A percentile compares a stretch with the other conserved stretches of the same genome.
phyloP scores from a whole-genome alignment of 1,140 invertebrate species.

The Trypoxylus dichotomus region DNA sequence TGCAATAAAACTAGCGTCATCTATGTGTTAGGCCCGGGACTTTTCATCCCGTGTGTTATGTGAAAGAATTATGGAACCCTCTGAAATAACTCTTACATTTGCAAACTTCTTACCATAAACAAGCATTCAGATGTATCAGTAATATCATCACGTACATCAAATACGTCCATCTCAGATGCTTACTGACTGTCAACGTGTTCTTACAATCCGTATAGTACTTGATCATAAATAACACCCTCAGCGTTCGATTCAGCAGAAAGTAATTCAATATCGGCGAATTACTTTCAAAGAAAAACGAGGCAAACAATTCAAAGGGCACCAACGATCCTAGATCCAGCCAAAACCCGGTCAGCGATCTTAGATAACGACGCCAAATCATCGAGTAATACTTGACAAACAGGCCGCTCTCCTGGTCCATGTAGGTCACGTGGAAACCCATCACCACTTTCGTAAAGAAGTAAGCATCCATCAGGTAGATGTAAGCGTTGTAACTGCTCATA shows the following conservation, averaged over 20 bases:
- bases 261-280: not conserved
- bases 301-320: not conserved
- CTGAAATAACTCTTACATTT: too few relatives aligned
- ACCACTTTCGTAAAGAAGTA: not conserved
- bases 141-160: conserved; percentile 20
- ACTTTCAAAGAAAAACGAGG: not conserved
- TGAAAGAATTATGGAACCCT: too few relatives aligned
- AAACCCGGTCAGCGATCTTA: conserved; percentile 4
- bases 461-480: not conserved
- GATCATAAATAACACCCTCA: conserved; percentile 33
- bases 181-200: conserved; percentile 7
- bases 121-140: conserved; percentile 7
- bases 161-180: not conserved
- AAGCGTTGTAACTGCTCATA: not conserved
- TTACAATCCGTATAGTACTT: conserved; percentile 27
- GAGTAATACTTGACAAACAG: not conserved
- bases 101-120: not conserved
- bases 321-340: not conserved
- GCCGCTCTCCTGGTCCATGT: not conserved
- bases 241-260: conserved; percentile 22
- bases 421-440: not conserved
- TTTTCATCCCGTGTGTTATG: too few relatives aligned
- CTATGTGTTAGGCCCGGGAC: too few relatives aligned
- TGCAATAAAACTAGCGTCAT: too few relatives aligned
- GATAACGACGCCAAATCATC: not conserved